Conservation (phyloP, 1,140 invertebrate genomes). For the Plutomurus gul region DNA sequence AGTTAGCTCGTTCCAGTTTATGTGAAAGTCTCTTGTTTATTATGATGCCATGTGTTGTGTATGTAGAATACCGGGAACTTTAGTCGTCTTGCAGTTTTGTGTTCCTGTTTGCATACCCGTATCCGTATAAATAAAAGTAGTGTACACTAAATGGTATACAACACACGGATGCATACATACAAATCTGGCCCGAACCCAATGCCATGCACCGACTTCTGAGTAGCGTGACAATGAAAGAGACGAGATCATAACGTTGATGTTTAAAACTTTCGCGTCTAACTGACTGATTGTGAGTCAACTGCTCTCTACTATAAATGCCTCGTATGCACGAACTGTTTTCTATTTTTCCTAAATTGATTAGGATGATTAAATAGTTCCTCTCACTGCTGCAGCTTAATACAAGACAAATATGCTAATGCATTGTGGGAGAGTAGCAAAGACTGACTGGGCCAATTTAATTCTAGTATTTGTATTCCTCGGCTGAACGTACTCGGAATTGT, state of each 20-base stretch:
- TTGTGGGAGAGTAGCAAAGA: not conserved
- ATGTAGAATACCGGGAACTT: no score
- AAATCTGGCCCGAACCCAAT: conserved; percentile 4
- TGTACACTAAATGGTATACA: no score
- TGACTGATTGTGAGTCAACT: not conserved
- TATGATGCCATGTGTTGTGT: not conserved
- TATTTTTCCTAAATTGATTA: conserved; percentile 32
- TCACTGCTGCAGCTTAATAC: not conserved
- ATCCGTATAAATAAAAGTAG: no score
- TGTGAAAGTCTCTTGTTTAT: not conserved
- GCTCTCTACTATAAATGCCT: not conserved
- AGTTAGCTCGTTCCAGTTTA: not conserved
- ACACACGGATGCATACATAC: not conserved
- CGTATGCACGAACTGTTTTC: not conserved
- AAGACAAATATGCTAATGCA: not conserved
- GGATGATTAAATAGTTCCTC: conserved; percentile 28
- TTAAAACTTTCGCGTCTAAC: not conserved
- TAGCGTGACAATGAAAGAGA: conserved; percentile 28
- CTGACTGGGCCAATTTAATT: no score
- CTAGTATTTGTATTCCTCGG: no score
- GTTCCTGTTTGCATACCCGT: conserved; percentile 9
- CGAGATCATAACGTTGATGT: not conserved
- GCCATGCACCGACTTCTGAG: not conserved
- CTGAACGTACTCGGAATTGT: no score
- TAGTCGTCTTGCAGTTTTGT: not conserved